Conservation (phyloP, 2,113 vertebrate genomes). For the Barbus barbus region DNA sequence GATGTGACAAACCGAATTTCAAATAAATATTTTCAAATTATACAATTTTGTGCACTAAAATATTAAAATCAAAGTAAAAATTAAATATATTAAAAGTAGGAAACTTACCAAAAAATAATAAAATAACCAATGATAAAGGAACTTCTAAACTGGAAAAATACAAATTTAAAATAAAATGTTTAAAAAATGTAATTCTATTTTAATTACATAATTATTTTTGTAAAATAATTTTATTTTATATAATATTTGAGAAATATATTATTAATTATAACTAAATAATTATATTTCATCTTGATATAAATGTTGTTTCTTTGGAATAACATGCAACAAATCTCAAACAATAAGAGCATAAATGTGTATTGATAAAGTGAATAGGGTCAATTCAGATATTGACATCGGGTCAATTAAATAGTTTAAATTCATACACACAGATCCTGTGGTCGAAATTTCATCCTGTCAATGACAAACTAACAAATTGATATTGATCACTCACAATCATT, state of each 20-base stretch:
- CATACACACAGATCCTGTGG: background rate
- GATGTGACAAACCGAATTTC: background rate
- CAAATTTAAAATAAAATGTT: background rate
- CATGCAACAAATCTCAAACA: background rate
- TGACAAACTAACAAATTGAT: constrained; percentile 11
- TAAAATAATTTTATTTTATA: too few species aligned
- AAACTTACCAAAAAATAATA: background rate
- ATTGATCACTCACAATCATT: background rate
- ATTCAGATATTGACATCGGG: background rate
- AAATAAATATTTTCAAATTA: background rate
- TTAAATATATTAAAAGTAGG: background rate
- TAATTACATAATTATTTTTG: too few species aligned
- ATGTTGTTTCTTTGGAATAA: too few species aligned
- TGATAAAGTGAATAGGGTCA: background rate
- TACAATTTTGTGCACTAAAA: background rate
- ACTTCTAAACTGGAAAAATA: background rate
- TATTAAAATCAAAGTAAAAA: background rate
- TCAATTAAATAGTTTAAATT: constrained; percentile 1
- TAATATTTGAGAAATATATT: too few species aligned
- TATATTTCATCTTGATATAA: too few species aligned
- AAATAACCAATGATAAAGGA: background rate
- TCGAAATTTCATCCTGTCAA: background rate
- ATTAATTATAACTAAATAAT: too few species aligned
- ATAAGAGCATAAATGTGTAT: background rate
- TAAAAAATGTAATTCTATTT: too few species aligned